These are phyloP conservation scores for Zenarchopterus dispar DNA, from an alignment of 2,797 vertebrate species.

Conservation along the genomic window DNA sequence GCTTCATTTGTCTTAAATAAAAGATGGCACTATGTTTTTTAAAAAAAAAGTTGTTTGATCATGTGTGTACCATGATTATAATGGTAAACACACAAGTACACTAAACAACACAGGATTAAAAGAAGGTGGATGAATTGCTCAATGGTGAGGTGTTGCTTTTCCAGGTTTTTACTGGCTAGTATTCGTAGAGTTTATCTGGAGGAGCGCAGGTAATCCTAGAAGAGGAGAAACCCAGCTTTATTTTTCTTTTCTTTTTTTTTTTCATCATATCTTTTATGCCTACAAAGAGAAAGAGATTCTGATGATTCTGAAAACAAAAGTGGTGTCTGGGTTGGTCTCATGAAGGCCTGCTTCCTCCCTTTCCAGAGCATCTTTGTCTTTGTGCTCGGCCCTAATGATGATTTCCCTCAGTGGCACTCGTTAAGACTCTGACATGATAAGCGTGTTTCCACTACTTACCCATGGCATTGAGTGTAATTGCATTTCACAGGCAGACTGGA, in stretches of 20 bases:
- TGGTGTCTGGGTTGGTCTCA: background rate
- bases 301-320: background rate
- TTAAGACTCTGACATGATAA: slow-evolving; percentile 76
- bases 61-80: too few relatives aligned
- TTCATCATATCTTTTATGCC: background rate
- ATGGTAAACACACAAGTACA: too few relatives aligned
- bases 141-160: too few relatives aligned
- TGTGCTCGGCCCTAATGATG: slow-evolving; percentile 64
- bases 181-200: too few relatives aligned
- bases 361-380: slow-evolving; percentile 40
- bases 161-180: too few relatives aligned
- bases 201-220: background rate
- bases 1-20: too few relatives aligned
- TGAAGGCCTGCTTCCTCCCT: slow-evolving; percentile 16
- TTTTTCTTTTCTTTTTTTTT: background rate
- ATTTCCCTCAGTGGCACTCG: slow-evolving; percentile 68
- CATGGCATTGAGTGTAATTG: slow-evolving; percentile 70
- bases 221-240: background rate
- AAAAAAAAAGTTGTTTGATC: too few relatives aligned
- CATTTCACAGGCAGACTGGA: slow-evolving; percentile 63
- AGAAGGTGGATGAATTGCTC: too few relatives aligned
- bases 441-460: slow-evolving; percentile 70
- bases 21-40: too few relatives aligned
- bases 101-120: too few relatives aligned
- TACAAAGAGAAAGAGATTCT: background rate